A percentile compares a stretch with the other conserved stretches of the same genome.
Conservation (phyloP, 64 coral and sea anemone genomes). For the Stylophora pistillata region DNA sequence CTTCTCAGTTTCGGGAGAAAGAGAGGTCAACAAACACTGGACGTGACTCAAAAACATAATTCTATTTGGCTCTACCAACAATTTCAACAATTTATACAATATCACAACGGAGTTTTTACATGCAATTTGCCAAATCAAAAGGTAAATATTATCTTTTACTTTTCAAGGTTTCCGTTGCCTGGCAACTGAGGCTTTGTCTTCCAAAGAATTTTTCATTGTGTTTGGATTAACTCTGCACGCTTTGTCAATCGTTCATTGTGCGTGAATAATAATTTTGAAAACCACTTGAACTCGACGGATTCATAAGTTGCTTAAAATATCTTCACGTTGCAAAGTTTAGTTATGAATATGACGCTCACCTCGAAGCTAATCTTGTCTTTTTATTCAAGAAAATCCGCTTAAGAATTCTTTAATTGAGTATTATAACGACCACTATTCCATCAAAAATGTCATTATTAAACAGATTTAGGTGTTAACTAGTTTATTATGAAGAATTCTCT, state of each 20-base stretch:
- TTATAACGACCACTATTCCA: not conserved
- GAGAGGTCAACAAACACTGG: too few species aligned
- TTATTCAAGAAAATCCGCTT: not conserved
- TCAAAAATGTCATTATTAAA: not conserved
- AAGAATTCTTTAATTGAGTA: not conserved
- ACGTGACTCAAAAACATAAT: not conserved
- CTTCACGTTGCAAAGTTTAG: too few species aligned
- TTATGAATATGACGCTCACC: not conserved
- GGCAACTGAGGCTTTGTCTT: not conserved
- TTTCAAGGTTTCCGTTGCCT: not conserved
- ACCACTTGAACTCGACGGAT: not conserved
- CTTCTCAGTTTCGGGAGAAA: too few species aligned
- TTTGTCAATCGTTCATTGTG: not conserved
- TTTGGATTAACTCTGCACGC: not conserved
- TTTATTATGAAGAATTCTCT: constrained; percentile 2
- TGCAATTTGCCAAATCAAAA: not conserved
- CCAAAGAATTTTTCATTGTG: not conserved
- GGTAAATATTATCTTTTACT: not conserved
- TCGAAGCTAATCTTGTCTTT: not conserved
- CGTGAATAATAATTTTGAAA: not conserved
- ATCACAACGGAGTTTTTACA: not conserved
- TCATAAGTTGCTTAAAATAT: too few species aligned
- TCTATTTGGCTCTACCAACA: not conserved
- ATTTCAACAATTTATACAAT: too few species aligned
- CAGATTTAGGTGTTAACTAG: not conserved